These are phyloP conservation scores for Habroteleia sp. DNA, from an alignment of 2,888 invertebrate species.

Conservation along the genomic window DNA sequence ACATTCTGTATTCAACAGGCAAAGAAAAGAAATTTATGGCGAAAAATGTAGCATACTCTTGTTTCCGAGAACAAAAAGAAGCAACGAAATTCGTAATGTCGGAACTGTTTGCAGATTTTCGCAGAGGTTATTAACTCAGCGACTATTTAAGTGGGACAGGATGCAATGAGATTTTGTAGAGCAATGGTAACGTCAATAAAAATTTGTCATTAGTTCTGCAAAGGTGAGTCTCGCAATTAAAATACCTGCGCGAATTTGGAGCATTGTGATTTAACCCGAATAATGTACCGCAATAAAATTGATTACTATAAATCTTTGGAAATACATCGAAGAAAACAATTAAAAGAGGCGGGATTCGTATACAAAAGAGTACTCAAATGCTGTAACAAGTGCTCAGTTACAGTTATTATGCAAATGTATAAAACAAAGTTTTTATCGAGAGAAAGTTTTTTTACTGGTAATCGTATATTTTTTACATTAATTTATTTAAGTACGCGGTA, in stretches of 20 bases:
- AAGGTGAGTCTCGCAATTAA: conserved; percentile 45
- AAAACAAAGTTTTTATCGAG: no score
- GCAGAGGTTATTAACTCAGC: conserved; percentile 12
- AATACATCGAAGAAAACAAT: conserved; percentile 21
- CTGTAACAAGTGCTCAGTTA: no score
- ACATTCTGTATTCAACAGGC: no score
- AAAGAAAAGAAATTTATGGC: conserved; percentile 1
- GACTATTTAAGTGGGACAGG: conserved; percentile 35
- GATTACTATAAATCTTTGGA: conserved; percentile 48
- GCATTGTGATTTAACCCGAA: conserved; percentile 22
- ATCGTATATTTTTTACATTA: no score
- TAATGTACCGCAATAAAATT: conserved; percentile 37
- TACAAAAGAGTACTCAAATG: no score
- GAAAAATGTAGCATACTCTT: conserved; percentile 9
- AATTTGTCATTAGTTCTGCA: conserved; percentile 45
- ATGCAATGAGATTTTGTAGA: conserved; percentile 25
- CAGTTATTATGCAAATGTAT: no score
- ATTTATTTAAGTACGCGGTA: no score
- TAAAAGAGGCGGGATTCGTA: conserved; percentile 4
- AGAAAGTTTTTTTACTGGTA: no score
- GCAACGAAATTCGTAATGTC: neutral
- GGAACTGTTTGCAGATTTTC: neutral
- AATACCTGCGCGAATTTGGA: conserved; percentile 42
- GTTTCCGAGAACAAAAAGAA: neutral
- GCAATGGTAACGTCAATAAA: conserved; percentile 38